Percentiles rank a stretch among this genome's conserved stretches.
These are phyloP conservation scores for Synanthedon andrenaeformis DNA, from an alignment of 2,888 invertebrate genomes.

Conservation along the genomic window DNA sequence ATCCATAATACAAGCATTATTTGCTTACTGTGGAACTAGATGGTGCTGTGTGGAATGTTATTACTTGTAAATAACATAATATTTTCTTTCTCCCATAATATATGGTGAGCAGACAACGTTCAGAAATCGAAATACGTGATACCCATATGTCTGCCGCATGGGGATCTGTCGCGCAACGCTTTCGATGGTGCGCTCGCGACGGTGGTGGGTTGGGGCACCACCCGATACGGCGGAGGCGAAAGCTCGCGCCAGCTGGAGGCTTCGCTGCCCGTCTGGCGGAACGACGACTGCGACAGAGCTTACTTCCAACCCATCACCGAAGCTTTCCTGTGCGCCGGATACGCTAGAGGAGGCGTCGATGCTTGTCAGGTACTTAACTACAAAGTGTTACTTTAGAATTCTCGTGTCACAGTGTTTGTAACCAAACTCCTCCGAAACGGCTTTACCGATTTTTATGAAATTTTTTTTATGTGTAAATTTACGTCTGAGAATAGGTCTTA, in stretches of 20 bases:
- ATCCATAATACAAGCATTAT: no score
- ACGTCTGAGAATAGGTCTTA: no score
- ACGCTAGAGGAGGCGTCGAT: conserved; percentile 89
- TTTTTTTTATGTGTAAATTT: no score
- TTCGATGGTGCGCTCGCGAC: conserved; percentile 83
- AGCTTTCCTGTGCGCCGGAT: conserved; percentile 91
- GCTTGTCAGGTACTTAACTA: conserved; percentile 87
- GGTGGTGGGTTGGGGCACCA: conserved; percentile 94
- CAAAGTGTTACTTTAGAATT: no score
- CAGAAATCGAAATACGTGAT: conserved; percentile 87
- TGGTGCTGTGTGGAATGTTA: no score
- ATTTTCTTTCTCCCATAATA: no score
- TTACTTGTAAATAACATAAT: no score
- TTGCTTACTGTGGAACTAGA: no score
- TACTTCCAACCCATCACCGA: conserved; percentile 94
- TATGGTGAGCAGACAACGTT: conserved; percentile 68
- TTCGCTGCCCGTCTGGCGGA: conserved; percentile 87
- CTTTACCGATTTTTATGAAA: no score
- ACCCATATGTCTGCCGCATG: conserved; percentile 85
- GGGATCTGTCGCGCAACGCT: conserved; percentile 64
- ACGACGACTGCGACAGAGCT: conserved; percentile 89
- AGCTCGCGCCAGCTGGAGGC: conserved; percentile 88
- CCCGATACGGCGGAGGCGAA: conserved; percentile 88
- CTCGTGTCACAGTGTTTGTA: no score
- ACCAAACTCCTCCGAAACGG: no score